These are phyloP conservation scores for Eurystomus glaucurus DNA, from an alignment of 2,797 vertebrate species.

Conservation along the genomic window DNA sequence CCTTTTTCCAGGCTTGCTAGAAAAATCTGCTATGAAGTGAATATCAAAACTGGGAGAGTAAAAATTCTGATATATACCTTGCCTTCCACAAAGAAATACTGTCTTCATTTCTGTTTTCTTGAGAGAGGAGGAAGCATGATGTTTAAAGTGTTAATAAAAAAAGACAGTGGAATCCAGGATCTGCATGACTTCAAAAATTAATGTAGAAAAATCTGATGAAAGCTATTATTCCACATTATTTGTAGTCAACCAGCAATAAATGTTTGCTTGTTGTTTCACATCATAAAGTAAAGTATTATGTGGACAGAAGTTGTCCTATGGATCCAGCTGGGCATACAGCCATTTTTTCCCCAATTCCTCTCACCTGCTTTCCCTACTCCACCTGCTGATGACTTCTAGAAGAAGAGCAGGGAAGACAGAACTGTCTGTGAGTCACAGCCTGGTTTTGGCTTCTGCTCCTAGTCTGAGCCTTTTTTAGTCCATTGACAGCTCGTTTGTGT, in stretches of 20 bases:
- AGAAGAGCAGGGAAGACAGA: too few relatives aligned
- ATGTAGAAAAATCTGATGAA: neutral
- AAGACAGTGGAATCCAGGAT: neutral
- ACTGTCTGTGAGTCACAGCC: rapidly evolving
- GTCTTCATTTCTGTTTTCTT: neutral
- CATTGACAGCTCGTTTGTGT: neutral
- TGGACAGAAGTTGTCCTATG: neutral
- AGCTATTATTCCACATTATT: neutral
- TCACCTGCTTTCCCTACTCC: neutral
- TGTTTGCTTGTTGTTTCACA: neutral
- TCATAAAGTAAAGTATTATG: neutral
- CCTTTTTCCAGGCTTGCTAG: neutral
- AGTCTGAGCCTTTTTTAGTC: neutral
- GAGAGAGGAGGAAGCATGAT: rapidly evolving
- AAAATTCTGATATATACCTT: neutral
- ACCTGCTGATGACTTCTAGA: neutral
- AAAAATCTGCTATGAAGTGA: neutral
- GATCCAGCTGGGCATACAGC: neutral
- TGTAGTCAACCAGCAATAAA: neutral
- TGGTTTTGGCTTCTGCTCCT: neutral
- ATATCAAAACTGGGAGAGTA: neutral
- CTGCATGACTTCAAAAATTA: neutral
- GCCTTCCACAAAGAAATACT: neutral
- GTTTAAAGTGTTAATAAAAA: neutral
- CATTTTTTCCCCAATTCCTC: rapidly evolving